Conservation (phyloP, 2,113 vertebrate genomes). For the Spea bombifrons region DNA sequence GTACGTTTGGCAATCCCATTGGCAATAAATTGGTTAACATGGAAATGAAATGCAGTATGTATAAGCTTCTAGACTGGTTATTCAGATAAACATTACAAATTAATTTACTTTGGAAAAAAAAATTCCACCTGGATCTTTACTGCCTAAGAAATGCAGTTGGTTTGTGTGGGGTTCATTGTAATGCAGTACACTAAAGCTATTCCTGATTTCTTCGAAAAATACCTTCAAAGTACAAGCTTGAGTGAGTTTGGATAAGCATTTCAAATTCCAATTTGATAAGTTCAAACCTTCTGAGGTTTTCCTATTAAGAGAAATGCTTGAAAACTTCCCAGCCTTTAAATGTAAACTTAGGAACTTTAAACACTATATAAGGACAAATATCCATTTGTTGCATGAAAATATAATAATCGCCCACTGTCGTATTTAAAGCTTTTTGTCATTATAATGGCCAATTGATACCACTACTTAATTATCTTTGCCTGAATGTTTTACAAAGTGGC, state of each 20-base stretch:
- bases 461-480: too few relatives aligned
- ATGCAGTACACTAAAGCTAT: slow-evolving; percentile 38
- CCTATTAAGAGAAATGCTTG: slow-evolving; percentile 36
- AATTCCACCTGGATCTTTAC: slow-evolving; percentile 22
- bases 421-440: neutral
- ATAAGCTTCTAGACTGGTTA: slow-evolving; percentile 17
- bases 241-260: slow-evolving; percentile 41
- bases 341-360: slow-evolving; percentile 22
- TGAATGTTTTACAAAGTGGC: too few relatives aligned
- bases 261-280: slow-evolving; percentile 42
- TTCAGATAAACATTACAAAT: slow-evolving; percentile 40
- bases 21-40: slow-evolving; percentile 13
- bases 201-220: slow-evolving; percentile 34
- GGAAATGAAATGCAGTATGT: slow-evolving; percentile 25
- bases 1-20: slow-evolving; percentile 1
- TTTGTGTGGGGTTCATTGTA: slow-evolving; percentile 36
- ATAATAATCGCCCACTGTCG: too few relatives aligned
- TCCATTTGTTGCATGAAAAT: too few relatives aligned
- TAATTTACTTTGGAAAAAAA: slow-evolving; percentile 17
- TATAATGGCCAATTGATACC: slow-evolving; percentile 8
- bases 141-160: slow-evolving; percentile 32
- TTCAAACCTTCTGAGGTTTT: slow-evolving; percentile 35
- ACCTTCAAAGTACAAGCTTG: slow-evolving; percentile 38
- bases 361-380: slow-evolving; percentile 9
- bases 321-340: slow-evolving; percentile 37